Base-by-base conservation (phyloP, 1,140 invertebrate genomes). In the Drosophila nigromelanica region DNA sequence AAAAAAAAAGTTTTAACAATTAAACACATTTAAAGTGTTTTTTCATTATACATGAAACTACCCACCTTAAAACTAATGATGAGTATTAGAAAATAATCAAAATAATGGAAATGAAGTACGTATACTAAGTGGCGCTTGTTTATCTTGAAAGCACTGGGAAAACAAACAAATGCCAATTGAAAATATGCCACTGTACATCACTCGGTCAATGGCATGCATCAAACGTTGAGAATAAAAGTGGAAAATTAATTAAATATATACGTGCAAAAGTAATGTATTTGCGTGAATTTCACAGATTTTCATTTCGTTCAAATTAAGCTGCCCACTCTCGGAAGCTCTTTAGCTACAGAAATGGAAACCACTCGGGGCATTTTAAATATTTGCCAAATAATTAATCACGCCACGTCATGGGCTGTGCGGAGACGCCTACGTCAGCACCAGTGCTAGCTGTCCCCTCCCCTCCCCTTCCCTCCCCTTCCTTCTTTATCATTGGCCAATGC, bases 361-460 rank as follows among this genome's bases (percentile, higher is more conserved):
- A 70, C 62, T 70, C 51, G 58, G 40, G 47, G 66, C 59, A 72
- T 62, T 63, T 67, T 75, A 87, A 86, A 87, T 87, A 86, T 86
- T 86, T 86, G 75, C 67, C 67, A 73, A 87, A 82, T 87, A 86
- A 86, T 87, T 86, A 87, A 86, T 86, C 82, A 86, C 85, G 78
- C 78, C 82, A 86, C 61, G 73, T 69, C 78, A 61, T 51, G 55
- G 55, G 55, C 27, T 3, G 39, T 58, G 35, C 52, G 52, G 30
- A 51, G 60, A 40, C 48, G 78, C 58, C 76, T 73, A 63, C 76
- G 69, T 77, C 78, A 80, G 64, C 30, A 40, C 8, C 42, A 59
- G 47, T 12, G 27, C 15, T 45, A 39, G 51, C 37, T 33, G 14
- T n/a, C 27, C 5, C 37, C 35, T 0, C 35, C 5, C 21, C n/a